Conservation (phyloP, 2,888 invertebrate genomes). For the Aporophyla nigra region DNA sequence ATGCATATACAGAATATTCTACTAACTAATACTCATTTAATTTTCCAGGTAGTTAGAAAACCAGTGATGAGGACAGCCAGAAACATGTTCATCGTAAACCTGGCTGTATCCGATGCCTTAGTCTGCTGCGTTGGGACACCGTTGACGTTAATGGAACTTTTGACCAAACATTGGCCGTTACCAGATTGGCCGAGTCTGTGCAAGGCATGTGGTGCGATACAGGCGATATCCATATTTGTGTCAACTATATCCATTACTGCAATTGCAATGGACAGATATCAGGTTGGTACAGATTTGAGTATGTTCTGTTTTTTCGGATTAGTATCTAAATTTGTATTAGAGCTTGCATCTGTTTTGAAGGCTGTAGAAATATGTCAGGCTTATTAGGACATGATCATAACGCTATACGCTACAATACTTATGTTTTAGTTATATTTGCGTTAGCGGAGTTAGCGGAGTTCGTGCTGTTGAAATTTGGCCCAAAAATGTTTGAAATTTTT, state of each 20-base stretch:
- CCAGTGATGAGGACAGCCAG: slow-evolving; percentile 97
- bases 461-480: not conserved
- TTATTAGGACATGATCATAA: not conserved
- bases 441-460: not conserved
- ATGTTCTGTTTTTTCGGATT: slow-evolving; percentile 29
- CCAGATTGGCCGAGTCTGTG: slow-evolving; percentile 95
- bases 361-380: not conserved
- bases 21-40: slow-evolving; percentile 1
- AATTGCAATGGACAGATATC: slow-evolving; percentile 96
- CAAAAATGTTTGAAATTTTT: not conserved
- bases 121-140: slow-evolving; percentile 97
- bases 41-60: slow-evolving; percentile 94
- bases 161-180: slow-evolving; percentile 96
- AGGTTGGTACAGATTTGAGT: slow-evolving; percentile 86
- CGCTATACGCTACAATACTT: not conserved
- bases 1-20: not conserved
- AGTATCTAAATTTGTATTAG: not conserved
- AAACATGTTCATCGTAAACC: slow-evolving; percentile 97
- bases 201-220: slow-evolving; percentile 96
- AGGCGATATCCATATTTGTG: slow-evolving; percentile 97
- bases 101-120: slow-evolving; percentile 96
- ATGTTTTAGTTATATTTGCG: not conserved
- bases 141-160: slow-evolving; percentile 96
- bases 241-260: slow-evolving; percentile 98
- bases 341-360: slow-evolving; percentile 3